Evolutionary conservation across 1,140 invertebrate genomes (phyloP), one percentile per base, ranked within the genome.

Genomic region (Holcopasites calliopsidis): DNA sequence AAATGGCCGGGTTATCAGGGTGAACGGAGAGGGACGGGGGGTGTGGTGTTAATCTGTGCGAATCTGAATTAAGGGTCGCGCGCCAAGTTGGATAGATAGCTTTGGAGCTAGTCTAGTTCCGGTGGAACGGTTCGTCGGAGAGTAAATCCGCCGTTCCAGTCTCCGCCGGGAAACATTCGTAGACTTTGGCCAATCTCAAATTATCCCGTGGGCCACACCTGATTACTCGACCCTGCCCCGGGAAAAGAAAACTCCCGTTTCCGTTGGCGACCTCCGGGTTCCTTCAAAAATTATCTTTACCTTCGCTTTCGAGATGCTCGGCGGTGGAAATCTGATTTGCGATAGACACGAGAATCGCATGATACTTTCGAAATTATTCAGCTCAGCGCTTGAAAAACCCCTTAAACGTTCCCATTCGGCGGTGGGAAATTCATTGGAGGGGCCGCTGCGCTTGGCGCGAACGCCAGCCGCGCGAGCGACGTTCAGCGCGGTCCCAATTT

Each of bases 11-110:
- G 11, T 1, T n/a, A n/a, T n/a, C n/a, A n/a, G n/a, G n/a, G n/a
- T n/a, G n/a, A n/a, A n/a, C n/a, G n/a, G n/a, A n/a, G n/a, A n/a
- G n/a, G n/a, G n/a, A n/a, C n/a, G n/a, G n/a, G n/a, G n/a, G n/a
- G n/a, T n/a, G n/a, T n/a, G n/a, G n/a, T n/a, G 50, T 68, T 68
- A 75, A 75, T 75, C 54, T 52, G 40, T 58, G 42, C 40, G 62
- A 58, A 75, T 75, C 54, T 75, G 69, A 75, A 75, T 75, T 57
- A 68, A 68, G 52, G 64, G 21, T 54, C n/a, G 60, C 21, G 50
- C n/a, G 28, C 50, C 71, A 74, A 55, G 49, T 55, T 55, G 50
- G 61, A 74, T 55, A 35, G 71, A 74, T 74, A 35, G 54, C 52
- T 38, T 23, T 6, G 52, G 16, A 75, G 13, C n/a, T 21, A 40